These are phyloP conservation scores for Actenoides lindsayi DNA, from an alignment of 2,113 vertebrate genomes.

Conservation along the genomic window DNA sequence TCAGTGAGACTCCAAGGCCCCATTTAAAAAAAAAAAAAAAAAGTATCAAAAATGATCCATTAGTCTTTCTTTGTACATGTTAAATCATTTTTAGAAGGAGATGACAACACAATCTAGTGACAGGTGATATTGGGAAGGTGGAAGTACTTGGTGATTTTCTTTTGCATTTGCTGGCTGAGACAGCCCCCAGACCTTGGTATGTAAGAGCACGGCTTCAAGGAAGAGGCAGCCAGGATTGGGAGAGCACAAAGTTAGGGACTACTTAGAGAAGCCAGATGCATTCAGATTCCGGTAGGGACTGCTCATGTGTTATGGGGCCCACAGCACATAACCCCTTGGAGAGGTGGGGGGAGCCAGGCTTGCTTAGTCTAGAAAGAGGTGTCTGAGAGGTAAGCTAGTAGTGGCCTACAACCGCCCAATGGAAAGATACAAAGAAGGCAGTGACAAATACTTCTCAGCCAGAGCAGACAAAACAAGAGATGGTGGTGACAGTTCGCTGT, in stretches of 20 bases:
- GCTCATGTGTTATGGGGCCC: background rate
- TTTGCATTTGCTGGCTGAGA: background rate
- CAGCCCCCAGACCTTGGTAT: background rate
- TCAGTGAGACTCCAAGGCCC: background rate
- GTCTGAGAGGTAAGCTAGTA: background rate
- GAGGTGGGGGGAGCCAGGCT: background rate
- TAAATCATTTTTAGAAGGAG: background rate
- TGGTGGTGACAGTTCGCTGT: background rate
- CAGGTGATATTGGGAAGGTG: background rate
- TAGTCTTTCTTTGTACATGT: background rate
- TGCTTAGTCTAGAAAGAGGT: background rate
- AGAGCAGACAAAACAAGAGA: background rate
- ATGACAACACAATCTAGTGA: background rate
- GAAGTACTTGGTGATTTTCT: background rate
- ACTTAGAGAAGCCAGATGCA: background rate
- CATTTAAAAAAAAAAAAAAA: background rate
- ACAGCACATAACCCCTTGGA: rapidly evolving
- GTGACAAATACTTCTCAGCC: background rate
- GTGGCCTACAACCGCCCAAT: background rate
- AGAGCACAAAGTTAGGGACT: background rate
- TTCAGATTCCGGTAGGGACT: background rate
- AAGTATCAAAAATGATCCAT: background rate
- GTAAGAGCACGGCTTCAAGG: background rate
- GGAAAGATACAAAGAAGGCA: background rate
- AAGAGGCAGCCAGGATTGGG: background rate